Percentiles rank a stretch among this genome's conserved stretches.
phyloP scores from a whole-genome alignment of 53 echinoderm and acorn worm genomes.

The Glandiceps talaboti region DNA sequence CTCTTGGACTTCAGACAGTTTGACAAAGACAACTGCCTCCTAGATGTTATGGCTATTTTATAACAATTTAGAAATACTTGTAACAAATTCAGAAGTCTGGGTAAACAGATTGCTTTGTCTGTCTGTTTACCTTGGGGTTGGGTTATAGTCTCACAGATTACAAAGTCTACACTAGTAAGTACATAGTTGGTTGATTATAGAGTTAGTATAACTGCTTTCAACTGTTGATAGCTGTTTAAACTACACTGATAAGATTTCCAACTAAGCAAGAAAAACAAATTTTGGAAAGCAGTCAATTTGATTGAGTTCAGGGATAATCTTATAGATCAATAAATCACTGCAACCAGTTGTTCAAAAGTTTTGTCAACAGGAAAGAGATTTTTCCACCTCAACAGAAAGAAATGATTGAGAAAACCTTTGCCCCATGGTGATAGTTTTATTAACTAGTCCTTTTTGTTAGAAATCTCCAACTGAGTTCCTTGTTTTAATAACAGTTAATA shows the following conservation, averaged over 20 bases:
- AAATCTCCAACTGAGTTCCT: background rate
- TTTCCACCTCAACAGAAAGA: background rate
- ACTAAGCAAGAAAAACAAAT: too few relatives aligned
- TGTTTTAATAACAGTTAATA: background rate
- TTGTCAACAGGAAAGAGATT: too few relatives aligned
- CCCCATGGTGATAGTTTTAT: background rate
- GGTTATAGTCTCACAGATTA: background rate
- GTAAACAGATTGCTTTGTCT: background rate
- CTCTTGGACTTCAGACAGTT: background rate
- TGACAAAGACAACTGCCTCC: background rate
- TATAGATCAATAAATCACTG: too few relatives aligned
- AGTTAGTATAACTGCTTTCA: too few relatives aligned
- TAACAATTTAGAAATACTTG: background rate
- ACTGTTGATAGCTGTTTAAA: too few relatives aligned
- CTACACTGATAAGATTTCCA: too few relatives aligned
- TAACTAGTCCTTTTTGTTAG: background rate
- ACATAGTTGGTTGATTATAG: too few relatives aligned
- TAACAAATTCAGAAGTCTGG: background rate
- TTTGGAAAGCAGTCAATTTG: too few relatives aligned
- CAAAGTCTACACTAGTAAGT: background rate
- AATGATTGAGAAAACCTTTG: background rate
- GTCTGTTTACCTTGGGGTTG: background rate
- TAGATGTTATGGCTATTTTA: background rate
- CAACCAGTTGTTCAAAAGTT: too few relatives aligned
- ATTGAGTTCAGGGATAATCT: too few relatives aligned